These are phyloP conservation scores for Torymus auratus DNA, from an alignment of 2,888 invertebrate species.

Conservation along the genomic window DNA sequence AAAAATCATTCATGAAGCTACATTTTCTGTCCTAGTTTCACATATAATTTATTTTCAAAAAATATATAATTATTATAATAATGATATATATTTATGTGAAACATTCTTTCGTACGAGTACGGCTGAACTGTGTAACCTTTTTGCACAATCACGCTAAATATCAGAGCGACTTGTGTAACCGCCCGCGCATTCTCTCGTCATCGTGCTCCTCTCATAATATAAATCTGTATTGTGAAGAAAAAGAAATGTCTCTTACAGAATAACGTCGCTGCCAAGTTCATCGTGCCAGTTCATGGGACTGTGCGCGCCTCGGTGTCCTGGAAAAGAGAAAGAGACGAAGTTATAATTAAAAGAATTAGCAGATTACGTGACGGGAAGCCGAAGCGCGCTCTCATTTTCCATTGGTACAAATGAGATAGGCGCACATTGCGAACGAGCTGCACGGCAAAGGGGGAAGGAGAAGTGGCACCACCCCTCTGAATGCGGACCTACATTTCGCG, in stretches of 20 bases:
- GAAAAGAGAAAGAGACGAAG: constrained; percentile 55
- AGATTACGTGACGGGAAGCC: constrained; percentile 45
- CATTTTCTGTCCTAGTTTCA: too few relatives aligned
- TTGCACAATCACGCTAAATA: too few relatives aligned
- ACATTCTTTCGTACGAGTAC: too few relatives aligned
- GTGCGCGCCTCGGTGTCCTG: constrained; percentile 64
- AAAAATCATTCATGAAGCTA: too few relatives aligned
- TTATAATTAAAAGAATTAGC: constrained; percentile 50
- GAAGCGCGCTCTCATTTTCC: constrained; percentile 40
- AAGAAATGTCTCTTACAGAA: constrained; percentile 60
- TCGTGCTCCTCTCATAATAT: too few relatives aligned
- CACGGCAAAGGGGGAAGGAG: too few relatives aligned
- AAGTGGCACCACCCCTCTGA: not conserved
- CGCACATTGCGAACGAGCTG: not conserved
- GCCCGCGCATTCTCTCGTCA: too few relatives aligned
- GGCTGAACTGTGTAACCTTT: too few relatives aligned
- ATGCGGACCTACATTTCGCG: constrained; percentile 35
- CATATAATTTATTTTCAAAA: too few relatives aligned
- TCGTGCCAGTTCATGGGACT: constrained; percentile 71
- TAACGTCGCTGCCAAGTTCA: constrained; percentile 65
- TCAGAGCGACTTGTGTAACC: too few relatives aligned
- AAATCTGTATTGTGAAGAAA: not conserved
- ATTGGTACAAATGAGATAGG: not conserved
- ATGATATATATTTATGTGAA: too few relatives aligned
- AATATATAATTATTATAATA: too few relatives aligned